Conservation (phyloP, 2,113 vertebrate species). For the Numenius arquata region DNA sequence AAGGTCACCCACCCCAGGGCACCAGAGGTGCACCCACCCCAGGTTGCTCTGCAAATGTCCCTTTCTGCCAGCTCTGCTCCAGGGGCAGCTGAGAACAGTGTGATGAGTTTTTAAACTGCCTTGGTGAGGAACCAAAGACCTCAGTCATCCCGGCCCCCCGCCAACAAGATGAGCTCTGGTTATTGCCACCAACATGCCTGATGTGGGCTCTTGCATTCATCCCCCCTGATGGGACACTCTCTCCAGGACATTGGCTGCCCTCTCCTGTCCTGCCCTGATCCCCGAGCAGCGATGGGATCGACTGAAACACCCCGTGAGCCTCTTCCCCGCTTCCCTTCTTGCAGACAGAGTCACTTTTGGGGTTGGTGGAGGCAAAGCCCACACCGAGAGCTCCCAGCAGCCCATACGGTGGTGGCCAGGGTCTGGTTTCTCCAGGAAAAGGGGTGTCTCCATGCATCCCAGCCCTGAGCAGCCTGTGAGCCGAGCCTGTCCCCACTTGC, state of each 20-base stretch:
- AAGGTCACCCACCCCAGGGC: neutral
- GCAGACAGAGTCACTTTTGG: accelerated
- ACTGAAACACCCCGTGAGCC: accelerated
- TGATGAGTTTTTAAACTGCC: neutral
- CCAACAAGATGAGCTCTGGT: neutral
- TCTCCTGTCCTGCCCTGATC: accelerated
- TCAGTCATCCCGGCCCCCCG: accelerated
- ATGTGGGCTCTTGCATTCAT: neutral
- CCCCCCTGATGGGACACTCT: accelerated
- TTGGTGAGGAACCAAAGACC: neutral
- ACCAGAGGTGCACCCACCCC: neutral
- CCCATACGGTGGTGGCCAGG: accelerated
- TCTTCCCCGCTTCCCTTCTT: neutral
- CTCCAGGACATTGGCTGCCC: neutral
- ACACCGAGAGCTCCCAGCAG: neutral
- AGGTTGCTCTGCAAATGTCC: neutral
- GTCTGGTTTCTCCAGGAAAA: neutral
- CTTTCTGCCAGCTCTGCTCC: neutral
- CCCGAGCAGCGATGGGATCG: accelerated
- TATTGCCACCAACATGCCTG: neutral
- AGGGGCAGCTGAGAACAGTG: neutral
- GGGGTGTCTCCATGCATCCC: neutral
- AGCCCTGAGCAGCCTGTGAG: neutral
- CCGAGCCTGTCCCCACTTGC: neutral
- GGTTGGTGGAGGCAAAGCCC: neutral